Base-by-base conservation (phyloP, 2,113 vertebrate species). In the Arvicanthis niloticus region DNA sequence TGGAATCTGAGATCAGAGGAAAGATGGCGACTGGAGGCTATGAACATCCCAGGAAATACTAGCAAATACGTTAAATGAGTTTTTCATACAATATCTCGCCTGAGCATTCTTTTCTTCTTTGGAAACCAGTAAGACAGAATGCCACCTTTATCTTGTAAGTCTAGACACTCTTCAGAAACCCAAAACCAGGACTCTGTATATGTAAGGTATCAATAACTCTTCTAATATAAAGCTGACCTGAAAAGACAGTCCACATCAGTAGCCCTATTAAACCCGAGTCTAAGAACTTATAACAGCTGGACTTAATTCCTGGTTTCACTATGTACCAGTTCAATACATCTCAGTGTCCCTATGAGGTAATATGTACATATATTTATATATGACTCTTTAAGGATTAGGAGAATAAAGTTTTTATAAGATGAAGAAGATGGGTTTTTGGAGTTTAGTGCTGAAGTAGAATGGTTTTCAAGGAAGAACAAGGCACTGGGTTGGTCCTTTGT, bases 11-110 rank as follows among this genome's bases (percentile, higher is more conserved):
- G 45, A 48, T 29, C 51, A 31, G 13, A 42, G 53, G 19, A 10
- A 42, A n/a, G 22, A 67, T 7, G 34, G 0, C 8, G 31, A 22
- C 22, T 22, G 4, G 15, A 60, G 70, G 17, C 3, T n/a, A 3
- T 19, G 12, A 24, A 3, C 2, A 2, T 67, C 42, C 6, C 11
- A 29, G 16, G 37, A 37, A 86, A 58, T 0, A 15, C 29, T 0
- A 45, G 48, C 24, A 5, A 37, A 16, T 81, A 60, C 4, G 24
- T 88, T 45, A 85, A 42, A 45, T 45, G 40, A 7, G 3, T 10
- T 85, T 31, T 16, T 31, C 29, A 85, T 85, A 8, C 3, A 65
- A 45, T 85, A 65, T 45, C 24, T 45, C 26, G 40, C 26, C 24
- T 31, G 8, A 16, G 0, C 31, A 40, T 45, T 45, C 58, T 53